phyloP scores from a whole-genome alignment of 2,888 invertebrate species.

The Antheraea assamensis region DNA sequence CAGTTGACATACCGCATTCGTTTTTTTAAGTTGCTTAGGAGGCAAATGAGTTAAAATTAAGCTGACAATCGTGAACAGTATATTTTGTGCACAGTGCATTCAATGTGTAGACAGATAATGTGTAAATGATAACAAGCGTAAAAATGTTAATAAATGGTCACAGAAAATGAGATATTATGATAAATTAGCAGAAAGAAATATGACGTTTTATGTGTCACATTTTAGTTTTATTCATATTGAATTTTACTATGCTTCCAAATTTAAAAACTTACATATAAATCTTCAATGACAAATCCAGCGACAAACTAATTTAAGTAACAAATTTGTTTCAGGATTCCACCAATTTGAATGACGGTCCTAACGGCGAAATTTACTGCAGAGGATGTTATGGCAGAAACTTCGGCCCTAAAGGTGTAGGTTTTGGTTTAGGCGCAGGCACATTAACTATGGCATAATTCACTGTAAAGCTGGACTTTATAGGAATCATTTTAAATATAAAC shows the following conservation, averaged over 20 bases:
- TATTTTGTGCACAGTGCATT: too few species aligned
- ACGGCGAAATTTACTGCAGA: slow-evolving; percentile 96
- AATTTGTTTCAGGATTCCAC: slow-evolving; percentile 87
- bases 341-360: slow-evolving; percentile 94
- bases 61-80: too few species aligned
- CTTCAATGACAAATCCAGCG: neutral
- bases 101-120: too few species aligned
- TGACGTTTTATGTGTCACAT: too few species aligned
- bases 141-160: too few species aligned
- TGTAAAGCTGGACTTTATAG: slow-evolving; percentile 78
- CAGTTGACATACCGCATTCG: too few species aligned
- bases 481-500: slow-evolving; percentile 50
- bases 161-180: too few species aligned
- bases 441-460: slow-evolving; percentile 90
- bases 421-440: slow-evolving; percentile 95
- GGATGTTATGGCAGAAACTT: slow-evolving; percentile 94
- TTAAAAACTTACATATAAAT: neutral
- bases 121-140: too few species aligned
- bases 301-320: neutral
- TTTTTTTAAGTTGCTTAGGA: too few species aligned
- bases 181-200: too few species aligned
- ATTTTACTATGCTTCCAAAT: neutral
- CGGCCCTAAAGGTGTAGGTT: slow-evolving; percentile 95
- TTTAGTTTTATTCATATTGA: neutral
- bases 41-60: too few species aligned